Evolutionary conservation across 2,113 vertebrate genomes (phyloP).

Genomic region (Seriola quinqueradiata): DNA sequence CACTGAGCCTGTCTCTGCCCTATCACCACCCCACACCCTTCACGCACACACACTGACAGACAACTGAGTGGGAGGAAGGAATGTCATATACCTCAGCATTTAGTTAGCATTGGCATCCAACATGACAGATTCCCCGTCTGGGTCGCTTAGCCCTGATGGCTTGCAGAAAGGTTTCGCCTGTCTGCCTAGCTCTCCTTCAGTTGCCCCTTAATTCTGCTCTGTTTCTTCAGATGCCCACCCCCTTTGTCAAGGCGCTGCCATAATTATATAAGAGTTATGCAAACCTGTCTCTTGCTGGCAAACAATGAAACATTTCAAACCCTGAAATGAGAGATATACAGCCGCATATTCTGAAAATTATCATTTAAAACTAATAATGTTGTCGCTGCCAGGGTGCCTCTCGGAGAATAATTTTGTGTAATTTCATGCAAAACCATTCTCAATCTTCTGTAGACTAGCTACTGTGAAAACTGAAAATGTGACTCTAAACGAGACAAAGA

Average conservation of each 20-base stretch:
- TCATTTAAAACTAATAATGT: conserved; percentile 58
- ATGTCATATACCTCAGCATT: conserved; percentile 71
- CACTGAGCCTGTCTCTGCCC: conserved; percentile 33
- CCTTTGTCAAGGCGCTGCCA: conserved; percentile 54
- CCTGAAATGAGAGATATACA: conserved; percentile 36
- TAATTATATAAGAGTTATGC: conserved; percentile 72
- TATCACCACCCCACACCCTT: conserved; percentile 35
- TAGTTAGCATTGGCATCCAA: conserved; percentile 68
- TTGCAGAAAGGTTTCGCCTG: conserved; percentile 72
- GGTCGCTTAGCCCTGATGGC: conserved; percentile 72
- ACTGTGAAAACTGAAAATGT: conserved; percentile 1
- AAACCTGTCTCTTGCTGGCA: conserved; percentile 54
- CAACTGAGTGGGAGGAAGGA: conserved; percentile 67
- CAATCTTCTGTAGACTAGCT: background rate
- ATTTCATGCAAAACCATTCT: conserved; percentile 8
- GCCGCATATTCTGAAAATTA: conserved; percentile 17
- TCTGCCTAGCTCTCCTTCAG: conserved; percentile 67
- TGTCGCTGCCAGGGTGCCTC: conserved; percentile 11
- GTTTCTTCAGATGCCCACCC: conserved; percentile 74
- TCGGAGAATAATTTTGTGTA: conserved; percentile 9
- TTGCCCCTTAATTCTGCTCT: conserved; percentile 80
- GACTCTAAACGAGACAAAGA: background rate
- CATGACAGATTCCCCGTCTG: conserved; percentile 72
- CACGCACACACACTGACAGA: conserved; percentile 38
- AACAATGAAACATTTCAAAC: conserved; percentile 39